Conservation (phyloP, 1,140 invertebrate genomes). For the Agrypnia vestita region DNA sequence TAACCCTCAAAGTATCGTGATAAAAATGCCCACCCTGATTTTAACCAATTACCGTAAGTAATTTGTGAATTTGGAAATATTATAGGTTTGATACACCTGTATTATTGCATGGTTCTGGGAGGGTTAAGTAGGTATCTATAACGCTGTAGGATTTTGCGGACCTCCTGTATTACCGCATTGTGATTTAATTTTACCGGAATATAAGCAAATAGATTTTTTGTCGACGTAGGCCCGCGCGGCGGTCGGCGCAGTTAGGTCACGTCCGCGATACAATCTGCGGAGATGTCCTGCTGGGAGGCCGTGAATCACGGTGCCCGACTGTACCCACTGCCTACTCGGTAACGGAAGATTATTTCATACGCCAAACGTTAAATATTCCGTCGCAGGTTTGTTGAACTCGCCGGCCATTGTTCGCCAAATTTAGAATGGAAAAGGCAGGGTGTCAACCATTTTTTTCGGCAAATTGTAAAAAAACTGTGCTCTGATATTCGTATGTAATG, state of each 20-base stretch:
- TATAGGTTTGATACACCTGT: too few species aligned
- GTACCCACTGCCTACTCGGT: background rate
- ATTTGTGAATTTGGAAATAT: too few species aligned
- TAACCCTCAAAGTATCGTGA: too few species aligned
- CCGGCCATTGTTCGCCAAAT: slow-evolving; percentile 51
- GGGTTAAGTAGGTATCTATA: too few species aligned
- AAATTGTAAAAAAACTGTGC: background rate
- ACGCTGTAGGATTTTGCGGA: too few species aligned
- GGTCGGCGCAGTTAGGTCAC: background rate
- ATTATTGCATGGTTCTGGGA: too few species aligned
- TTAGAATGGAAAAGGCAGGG: slow-evolving; percentile 9
- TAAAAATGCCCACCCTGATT: too few species aligned
- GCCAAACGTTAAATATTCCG: slow-evolving; percentile 53
- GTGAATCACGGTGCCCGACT: slow-evolving; percentile 46
- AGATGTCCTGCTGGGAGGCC: slow-evolving; percentile 33
- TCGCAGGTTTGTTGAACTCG: slow-evolving; percentile 55
- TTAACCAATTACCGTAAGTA: too few species aligned
- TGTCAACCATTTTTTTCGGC: slow-evolving; percentile 10
- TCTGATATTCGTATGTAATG: too few species aligned
- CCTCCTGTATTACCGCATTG: too few species aligned
- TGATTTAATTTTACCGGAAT: too few species aligned
- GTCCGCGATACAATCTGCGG: slow-evolving; percentile 13
- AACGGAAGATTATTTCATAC: slow-evolving; percentile 58
- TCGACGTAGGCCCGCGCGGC: background rate
- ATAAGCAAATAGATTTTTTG: too few species aligned